Evolutionary conservation across 2,888 invertebrate species (phyloP).

Genomic region (Ethmia dodecea): DNA sequence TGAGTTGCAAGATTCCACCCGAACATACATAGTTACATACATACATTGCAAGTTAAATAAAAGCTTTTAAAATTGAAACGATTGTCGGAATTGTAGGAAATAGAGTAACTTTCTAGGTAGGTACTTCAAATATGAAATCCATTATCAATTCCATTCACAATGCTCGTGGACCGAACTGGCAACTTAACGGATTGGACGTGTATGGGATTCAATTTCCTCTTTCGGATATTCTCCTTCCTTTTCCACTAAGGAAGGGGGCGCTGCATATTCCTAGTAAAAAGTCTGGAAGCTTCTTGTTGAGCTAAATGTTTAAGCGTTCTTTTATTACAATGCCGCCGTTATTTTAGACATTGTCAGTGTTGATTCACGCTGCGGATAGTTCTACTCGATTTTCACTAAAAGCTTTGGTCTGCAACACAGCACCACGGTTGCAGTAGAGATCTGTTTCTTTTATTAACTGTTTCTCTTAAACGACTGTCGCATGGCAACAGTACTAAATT

Average conservation of each 20-base stretch:
- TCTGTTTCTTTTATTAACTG: no score
- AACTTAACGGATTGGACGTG: slow-evolving; percentile 30
- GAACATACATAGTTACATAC: no score
- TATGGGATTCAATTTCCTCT: slow-evolving; percentile 42
- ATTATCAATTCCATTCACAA: slow-evolving; percentile 5
- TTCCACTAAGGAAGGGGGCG: slow-evolving; percentile 27
- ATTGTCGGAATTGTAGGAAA: no score
- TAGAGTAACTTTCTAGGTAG: no score
- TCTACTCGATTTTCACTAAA: slow-evolving; percentile 33
- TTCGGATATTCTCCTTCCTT: slow-evolving; percentile 31
- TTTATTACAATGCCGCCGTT: slow-evolving; percentile 2
- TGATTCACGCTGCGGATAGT: slow-evolving; percentile 21
- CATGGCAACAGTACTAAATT: no score
- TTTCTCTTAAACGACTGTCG: no score
- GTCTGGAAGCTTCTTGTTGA: background rate
- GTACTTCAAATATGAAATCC: background rate
- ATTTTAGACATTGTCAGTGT: slow-evolving; percentile 10
- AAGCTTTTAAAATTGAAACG: no score
- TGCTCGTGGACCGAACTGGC: slow-evolving; percentile 18
- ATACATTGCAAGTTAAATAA: no score
- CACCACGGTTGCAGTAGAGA: no score
- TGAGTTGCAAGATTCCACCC: no score
- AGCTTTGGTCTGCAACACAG: slow-evolving; percentile 35
- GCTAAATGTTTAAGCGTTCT: slow-evolving; percentile 6
- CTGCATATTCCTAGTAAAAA: background rate